These are phyloP conservation scores for Bettongia penicillata DNA, from an alignment of 2,113 vertebrate species.

Conservation along the genomic window DNA sequence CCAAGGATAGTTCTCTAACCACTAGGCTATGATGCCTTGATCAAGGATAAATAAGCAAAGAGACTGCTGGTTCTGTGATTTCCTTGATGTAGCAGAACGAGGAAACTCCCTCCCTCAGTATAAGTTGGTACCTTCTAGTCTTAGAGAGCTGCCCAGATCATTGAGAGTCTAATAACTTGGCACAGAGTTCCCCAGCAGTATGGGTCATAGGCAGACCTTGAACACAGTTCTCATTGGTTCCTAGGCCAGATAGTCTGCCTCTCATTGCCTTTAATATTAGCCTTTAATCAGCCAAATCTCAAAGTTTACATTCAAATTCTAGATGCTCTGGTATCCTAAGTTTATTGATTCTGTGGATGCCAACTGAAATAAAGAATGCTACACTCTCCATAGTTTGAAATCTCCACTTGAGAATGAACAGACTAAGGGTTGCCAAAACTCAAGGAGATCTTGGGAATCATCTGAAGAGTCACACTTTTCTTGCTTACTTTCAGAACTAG, in stretches of 20 bases:
- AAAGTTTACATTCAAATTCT: background rate
- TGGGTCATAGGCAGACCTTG: background rate
- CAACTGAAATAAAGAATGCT: background rate
- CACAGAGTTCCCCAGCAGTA: background rate
- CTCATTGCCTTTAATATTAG: background rate
- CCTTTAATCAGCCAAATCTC: background rate
- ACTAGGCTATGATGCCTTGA: background rate
- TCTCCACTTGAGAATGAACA: background rate
- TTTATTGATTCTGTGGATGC: background rate
- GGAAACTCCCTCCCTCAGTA: background rate
- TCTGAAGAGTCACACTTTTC: background rate
- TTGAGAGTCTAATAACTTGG: background rate
- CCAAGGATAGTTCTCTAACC: background rate
- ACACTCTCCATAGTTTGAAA: background rate
- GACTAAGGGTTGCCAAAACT: background rate
- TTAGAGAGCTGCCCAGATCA: background rate
- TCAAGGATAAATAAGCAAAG: background rate
- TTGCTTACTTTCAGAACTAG: background rate
- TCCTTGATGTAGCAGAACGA: background rate
- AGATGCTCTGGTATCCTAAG: background rate
- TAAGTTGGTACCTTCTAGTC: background rate
- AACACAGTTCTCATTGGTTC: background rate
- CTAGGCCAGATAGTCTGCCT: background rate
- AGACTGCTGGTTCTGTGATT: background rate
- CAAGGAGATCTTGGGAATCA: background rate